Base-by-base conservation (phyloP, 2,113 vertebrate genomes). In the Festucalex cinctus region DNA sequence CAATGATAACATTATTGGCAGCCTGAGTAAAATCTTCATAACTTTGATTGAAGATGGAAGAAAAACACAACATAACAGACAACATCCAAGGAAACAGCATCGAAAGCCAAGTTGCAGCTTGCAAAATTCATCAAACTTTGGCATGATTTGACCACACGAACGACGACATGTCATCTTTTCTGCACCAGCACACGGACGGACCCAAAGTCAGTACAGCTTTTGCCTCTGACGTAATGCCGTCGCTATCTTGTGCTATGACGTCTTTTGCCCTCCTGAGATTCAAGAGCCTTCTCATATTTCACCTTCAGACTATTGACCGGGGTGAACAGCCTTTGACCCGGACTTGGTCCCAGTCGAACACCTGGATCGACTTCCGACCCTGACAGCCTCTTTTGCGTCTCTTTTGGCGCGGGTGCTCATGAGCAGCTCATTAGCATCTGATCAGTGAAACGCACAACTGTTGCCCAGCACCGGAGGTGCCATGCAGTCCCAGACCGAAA, bases 371-470 rank as follows among this genome's bases (percentile, higher is more conserved):
- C 71, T 85, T 79, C 83, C 77, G 77, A 54, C 69, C 65, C 26
- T 17, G 41, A 66, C 60, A 49, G 6, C 51, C 70, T 66, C 54
- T 79, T 73, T 49, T n/a, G 66, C 54, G 58, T 66, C 60, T 61
- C 63, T 71, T 67, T 69, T 6, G 32, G 73, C 49, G 57, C n/a
- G 51, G 68, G 67, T 64, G 57, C 20, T 75, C 69, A 72, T 68
- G 79, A 77, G 78, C 62, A 61, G 69, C 70, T 83, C 89, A 89
- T 90, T 88, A 83, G 81, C 68, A 85, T 65, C 22, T 75, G 86
- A 86, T 89, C 83, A 81, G 86, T 83, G 83, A 90, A 87, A 93
- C 87, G 92, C 87, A 85, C 91, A 91, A 88, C 75, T 67, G 71
- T 78, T 84, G 84, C 76, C 74, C 74, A 71, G 65, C 83, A 81